Percentiles rank a stretch among this genome's conserved stretches.
phyloP scores from a whole-genome alignment of 2,888 invertebrate species.

The Choristoneura rosaceana region DNA sequence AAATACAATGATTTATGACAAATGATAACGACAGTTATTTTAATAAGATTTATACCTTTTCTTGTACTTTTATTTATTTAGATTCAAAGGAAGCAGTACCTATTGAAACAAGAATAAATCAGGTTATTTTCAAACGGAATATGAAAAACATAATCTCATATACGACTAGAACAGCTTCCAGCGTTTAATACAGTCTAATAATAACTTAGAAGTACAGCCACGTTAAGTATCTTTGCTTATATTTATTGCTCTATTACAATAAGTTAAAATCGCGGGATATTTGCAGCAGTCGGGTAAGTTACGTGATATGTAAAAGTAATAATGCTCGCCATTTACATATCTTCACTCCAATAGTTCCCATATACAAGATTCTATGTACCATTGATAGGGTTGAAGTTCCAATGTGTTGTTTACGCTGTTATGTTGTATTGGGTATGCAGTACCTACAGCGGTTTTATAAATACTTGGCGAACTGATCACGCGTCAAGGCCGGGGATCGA shows the following conservation, averaged over 20 bases:
- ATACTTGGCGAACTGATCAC: constrained; percentile 73
- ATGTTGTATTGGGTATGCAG: neutral
- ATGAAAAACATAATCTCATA: neutral
- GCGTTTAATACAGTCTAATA: constrained; percentile 6
- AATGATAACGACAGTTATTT: too few relatives aligned
- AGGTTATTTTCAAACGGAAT: neutral
- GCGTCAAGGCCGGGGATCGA: constrained; percentile 79
- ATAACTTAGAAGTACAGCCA: constrained; percentile 2
- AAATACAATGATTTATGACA: too few relatives aligned
- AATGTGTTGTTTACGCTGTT: neutral
- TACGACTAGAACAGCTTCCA: neutral
- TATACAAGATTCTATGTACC: neutral
- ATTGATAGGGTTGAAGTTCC: neutral
- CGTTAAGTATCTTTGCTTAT: constrained; percentile 6
- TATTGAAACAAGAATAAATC: neutral
- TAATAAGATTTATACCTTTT: too few relatives aligned
- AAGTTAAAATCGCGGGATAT: constrained; percentile 36
- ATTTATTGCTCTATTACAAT: constrained; percentile 29
- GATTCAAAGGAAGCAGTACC: too few relatives aligned
- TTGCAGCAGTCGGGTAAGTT: constrained; percentile 53
- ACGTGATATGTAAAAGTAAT: constrained; percentile 69
- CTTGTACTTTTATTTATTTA: too few relatives aligned
- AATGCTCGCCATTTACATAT: constrained; percentile 49
- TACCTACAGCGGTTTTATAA: neutral
- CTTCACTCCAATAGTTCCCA: constrained; percentile 43